Evolutionary conservation across 2,888 invertebrate species (phyloP).

Genomic region (Stenchaetothrips biformis): DNA sequence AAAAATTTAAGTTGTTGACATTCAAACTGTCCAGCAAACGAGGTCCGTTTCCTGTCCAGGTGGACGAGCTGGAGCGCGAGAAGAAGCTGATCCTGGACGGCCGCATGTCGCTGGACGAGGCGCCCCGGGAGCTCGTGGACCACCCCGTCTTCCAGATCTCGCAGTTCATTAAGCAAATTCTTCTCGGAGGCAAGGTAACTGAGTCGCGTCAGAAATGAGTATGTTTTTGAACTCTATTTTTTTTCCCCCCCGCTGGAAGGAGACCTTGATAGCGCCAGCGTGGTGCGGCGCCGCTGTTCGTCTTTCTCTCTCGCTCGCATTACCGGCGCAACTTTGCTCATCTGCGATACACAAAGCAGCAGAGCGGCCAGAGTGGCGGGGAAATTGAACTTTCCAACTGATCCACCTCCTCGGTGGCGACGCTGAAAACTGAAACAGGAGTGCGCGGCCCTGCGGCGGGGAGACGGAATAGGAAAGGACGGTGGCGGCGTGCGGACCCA

Average conservation of each 20-base stretch:
- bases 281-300: background rate
- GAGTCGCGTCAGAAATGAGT: background rate
- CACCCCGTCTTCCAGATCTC: constrained; percentile 59
- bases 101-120: constrained; percentile 60
- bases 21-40: background rate
- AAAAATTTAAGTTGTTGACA: no score
- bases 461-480: no score
- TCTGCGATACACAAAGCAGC: no score
- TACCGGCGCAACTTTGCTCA: no score
- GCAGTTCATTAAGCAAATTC: constrained; percentile 40
- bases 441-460: no score
- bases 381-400: no score
- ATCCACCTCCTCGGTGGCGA: no score
- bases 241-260: background rate
- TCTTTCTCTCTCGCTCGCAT: no score
- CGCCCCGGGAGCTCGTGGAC: constrained; percentile 59
- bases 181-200: constrained; percentile 24
- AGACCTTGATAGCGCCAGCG: background rate
- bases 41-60: constrained; percentile 44
- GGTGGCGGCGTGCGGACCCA: no score
- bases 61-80: constrained; percentile 62
- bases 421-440: no score
- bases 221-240: background rate
- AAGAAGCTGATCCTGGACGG: constrained; percentile 64
- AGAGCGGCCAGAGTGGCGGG: no score